Percentiles rank a stretch among this genome's conserved stretches.
phyloP scores from a whole-genome alignment of 2,797 vertebrate genomes.

The Tangara arthus region DNA sequence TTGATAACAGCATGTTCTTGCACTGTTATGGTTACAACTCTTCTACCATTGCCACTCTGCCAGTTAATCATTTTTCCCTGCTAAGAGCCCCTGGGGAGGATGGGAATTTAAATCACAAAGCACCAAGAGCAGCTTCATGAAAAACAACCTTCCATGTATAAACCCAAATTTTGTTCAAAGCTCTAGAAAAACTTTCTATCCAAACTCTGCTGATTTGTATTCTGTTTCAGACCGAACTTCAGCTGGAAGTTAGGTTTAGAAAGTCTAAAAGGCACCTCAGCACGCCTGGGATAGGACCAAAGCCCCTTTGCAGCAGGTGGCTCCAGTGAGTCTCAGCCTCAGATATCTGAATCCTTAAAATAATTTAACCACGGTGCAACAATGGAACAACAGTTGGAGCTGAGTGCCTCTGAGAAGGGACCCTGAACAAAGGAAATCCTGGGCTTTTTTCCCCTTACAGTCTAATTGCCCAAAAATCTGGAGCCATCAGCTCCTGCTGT shows the following conservation, averaged over 20 bases:
- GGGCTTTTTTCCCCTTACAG: not conserved
- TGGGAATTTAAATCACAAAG: not conserved
- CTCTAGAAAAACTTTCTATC: not conserved
- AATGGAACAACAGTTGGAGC: not conserved
- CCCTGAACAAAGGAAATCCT: not conserved
- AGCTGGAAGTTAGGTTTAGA: not conserved
- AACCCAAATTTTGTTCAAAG: not conserved
- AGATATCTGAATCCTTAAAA: not conserved
- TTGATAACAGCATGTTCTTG: not conserved
- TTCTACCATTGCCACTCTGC: not conserved
- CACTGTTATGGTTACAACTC: not conserved
- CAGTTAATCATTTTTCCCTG: not conserved
- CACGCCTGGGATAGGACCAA: not conserved
- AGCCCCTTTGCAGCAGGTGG: not conserved
- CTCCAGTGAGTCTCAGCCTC: not conserved
- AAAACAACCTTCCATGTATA: not conserved
- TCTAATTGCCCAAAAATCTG: not conserved
- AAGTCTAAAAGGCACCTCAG: not conserved
- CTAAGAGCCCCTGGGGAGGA: not conserved
- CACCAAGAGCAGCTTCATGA: not conserved
- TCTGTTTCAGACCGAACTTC: not conserved
- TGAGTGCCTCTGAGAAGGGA: accelerated
- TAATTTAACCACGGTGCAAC: not conserved
- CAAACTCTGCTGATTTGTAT: not conserved
- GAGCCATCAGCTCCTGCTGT: not conserved